Conservation (phyloP, 2,113 vertebrate species). For the Elaphurus davidianus region DNA sequence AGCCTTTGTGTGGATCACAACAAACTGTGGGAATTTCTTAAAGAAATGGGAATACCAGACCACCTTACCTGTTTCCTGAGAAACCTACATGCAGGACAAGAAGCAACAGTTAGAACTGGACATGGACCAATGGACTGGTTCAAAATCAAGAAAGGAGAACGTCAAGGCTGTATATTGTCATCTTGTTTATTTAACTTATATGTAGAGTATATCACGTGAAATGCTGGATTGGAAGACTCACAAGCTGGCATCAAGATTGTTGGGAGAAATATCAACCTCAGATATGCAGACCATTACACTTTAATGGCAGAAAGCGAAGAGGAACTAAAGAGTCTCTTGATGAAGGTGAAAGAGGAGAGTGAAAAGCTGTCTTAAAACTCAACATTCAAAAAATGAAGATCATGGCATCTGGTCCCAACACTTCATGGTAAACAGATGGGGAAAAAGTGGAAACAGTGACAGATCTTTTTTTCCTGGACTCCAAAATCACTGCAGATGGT, state of each 20-base stretch:
- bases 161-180: neutral
- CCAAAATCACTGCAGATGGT: neutral
- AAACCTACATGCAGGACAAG: neutral
- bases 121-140: neutral
- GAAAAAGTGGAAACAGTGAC: neutral
- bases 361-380: neutral
- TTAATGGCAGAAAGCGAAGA: neutral
- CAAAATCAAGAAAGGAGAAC: neutral
- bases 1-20: neutral
- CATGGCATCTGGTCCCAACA: neutral
- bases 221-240: neutral
- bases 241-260: neutral
- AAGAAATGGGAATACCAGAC: neutral
- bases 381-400: neutral
- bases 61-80: neutral
- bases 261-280: neutral
- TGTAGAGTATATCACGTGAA: neutral
- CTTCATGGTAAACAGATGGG: neutral
- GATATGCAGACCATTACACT: neutral
- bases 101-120: neutral
- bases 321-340: neutral
- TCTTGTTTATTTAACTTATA: neutral
- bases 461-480: neutral
- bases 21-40: neutral
- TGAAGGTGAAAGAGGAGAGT: neutral